phyloP scores from a whole-genome alignment of 1,140 invertebrate genomes.

The Sitophilus oryzae region DNA sequence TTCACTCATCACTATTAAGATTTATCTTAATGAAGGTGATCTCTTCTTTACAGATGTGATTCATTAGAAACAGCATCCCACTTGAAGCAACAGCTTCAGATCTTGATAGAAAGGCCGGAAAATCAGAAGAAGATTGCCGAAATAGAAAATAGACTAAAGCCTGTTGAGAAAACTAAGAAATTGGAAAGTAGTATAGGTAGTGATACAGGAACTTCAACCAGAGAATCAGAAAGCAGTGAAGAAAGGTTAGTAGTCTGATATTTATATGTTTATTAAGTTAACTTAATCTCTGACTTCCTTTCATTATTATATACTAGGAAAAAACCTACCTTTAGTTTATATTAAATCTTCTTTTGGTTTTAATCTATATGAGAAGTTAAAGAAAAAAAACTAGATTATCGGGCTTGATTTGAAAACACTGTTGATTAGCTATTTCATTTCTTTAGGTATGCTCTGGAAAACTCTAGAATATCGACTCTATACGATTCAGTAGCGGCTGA shows the following conservation, averaged over 20 bases:
- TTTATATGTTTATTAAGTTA: not conserved
- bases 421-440: constrained; percentile 24
- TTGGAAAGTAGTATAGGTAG: constrained; percentile 65
- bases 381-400: too few relatives aligned
- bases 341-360: not conserved
- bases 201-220: constrained; percentile 64
- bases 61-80: constrained; percentile 86
- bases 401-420: too few relatives aligned
- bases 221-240: constrained; percentile 70
- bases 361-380: not conserved
- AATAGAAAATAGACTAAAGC: constrained; percentile 57
- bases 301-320: too few relatives aligned
- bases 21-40: too few relatives aligned
- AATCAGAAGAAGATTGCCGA: constrained; percentile 80
- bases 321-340: too few relatives aligned
- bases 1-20: too few relatives aligned
- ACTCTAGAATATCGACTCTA: constrained; percentile 57
- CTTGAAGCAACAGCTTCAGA: constrained; percentile 73
- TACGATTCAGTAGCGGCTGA: constrained; percentile 91
- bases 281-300: not conserved
- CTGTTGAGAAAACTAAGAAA: constrained; percentile 50
- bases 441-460: constrained; percentile 26
- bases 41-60: constrained; percentile 59
- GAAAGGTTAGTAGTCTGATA: constrained; percentile 46
- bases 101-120: constrained; percentile 75